Percentiles rank a stretch among this genome's conserved stretches.
phyloP scores from a whole-genome alignment of 2,797 vertebrate genomes.

The Darevskia nairensis region DNA sequence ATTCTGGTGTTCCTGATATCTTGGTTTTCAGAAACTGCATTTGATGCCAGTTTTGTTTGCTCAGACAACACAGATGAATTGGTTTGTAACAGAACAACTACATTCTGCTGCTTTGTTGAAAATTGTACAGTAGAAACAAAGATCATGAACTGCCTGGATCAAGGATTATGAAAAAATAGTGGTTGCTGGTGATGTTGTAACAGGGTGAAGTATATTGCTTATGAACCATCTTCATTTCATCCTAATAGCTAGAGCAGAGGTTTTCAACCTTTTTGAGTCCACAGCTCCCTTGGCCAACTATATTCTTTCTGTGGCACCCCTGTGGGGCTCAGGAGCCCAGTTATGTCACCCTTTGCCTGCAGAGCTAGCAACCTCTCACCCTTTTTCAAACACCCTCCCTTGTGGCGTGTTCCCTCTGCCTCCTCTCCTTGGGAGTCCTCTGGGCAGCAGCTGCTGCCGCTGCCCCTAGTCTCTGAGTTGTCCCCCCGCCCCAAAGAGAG shows the following conservation, averaged over 20 bases:
- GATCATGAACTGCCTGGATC: neutral
- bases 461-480: too few relatives aligned
- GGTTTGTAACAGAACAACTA: neutral
- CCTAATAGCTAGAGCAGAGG: neutral
- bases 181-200: neutral
- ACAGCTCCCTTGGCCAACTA: too few relatives aligned
- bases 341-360: too few relatives aligned
- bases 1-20: neutral
- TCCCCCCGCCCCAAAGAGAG: too few relatives aligned
- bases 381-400: too few relatives aligned
- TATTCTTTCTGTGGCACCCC: too few relatives aligned
- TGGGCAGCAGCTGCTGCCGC: too few relatives aligned
- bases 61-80: neutral
- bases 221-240: neutral
- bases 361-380: too few relatives aligned
- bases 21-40: neutral
- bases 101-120: neutral
- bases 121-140: neutral
- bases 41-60: neutral
- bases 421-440: too few relatives aligned
- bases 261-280: too few relatives aligned
- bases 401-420: too few relatives aligned
- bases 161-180: neutral
- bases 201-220: neutral
- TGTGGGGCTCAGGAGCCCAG: too few relatives aligned